phyloP scores from a whole-genome alignment of 2,113 vertebrate genomes.

The Sterrhoptilus dennistouni region DNA sequence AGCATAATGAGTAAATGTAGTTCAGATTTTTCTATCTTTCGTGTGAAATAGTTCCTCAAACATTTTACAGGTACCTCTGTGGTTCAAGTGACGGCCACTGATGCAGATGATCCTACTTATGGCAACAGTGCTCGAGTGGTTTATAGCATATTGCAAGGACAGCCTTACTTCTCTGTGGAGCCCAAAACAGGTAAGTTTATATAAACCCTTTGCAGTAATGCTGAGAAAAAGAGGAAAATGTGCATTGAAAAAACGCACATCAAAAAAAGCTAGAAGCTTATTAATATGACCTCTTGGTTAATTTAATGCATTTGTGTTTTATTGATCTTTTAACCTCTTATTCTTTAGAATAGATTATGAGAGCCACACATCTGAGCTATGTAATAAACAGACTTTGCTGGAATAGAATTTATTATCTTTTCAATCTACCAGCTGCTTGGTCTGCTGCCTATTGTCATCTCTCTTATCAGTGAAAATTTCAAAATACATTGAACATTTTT shows the following conservation, averaged over 20 bases:
- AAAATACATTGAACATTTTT: not conserved
- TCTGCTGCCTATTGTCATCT: not conserved
- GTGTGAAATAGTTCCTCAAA: not conserved
- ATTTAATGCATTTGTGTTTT: not conserved
- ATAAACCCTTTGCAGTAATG: not conserved
- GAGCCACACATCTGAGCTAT: not conserved
- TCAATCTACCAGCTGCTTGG: not conserved
- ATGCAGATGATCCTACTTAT: slow-evolving; percentile 95
- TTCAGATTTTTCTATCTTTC: not conserved
- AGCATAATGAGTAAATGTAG: not conserved
- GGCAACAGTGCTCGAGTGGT: slow-evolving; percentile 95
- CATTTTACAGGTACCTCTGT: slow-evolving; percentile 88
- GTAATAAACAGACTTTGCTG: not conserved
- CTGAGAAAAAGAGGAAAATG: not conserved
- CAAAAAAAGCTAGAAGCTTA: not conserved
- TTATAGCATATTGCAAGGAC: slow-evolving; percentile 95
- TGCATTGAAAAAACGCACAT: not conserved
- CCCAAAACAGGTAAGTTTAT: slow-evolving; percentile 88
- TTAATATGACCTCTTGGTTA: not conserved
- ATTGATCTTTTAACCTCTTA: not conserved
- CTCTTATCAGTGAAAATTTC: not conserved
- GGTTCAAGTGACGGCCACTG: slow-evolving; percentile 94
- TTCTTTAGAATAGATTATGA: not conserved
- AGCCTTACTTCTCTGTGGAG: slow-evolving; percentile 97
- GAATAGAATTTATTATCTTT: not conserved